These are phyloP conservation scores for Lycophotia porphyrea DNA, from an alignment of 2,888 invertebrate genomes.

Conservation along the genomic window DNA sequence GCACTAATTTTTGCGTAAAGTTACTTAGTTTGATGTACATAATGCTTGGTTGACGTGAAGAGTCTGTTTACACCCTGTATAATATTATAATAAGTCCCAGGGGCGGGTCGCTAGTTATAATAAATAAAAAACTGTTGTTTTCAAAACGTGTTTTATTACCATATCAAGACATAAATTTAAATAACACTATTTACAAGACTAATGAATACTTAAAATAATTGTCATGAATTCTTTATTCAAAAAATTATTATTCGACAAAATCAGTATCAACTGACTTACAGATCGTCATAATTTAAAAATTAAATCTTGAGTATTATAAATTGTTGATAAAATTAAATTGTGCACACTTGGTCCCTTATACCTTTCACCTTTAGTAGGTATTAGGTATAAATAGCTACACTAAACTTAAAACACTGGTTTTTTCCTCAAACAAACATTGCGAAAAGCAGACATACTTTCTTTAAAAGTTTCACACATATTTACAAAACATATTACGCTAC, in stretches of 20 bases:
- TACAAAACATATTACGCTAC: conserved; percentile 51
- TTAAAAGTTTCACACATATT: conserved; percentile 51
- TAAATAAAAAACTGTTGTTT: conserved; percentile 37
- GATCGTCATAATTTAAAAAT: conserved; percentile 56
- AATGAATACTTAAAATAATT: conserved; percentile 58
- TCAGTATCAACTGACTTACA: conserved; percentile 53
- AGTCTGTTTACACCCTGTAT: too few relatives aligned
- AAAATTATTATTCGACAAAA: conserved; percentile 53
- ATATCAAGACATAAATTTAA: conserved; percentile 62
- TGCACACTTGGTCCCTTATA: conserved; percentile 61
- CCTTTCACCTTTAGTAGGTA: conserved; percentile 11
- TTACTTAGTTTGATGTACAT: too few relatives aligned
- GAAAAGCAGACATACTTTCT: conserved; percentile 39
- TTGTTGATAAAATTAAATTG: conserved; percentile 55
- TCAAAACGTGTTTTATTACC: conserved; percentile 64
- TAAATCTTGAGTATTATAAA: conserved; percentile 65
- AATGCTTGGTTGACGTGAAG: too few relatives aligned
- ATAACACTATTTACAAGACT: conserved; percentile 66
- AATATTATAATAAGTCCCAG: background rate
- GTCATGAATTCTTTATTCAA: conserved; percentile 63
- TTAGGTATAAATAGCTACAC: conserved; percentile 41
- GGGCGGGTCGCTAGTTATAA: background rate
- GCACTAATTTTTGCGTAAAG: too few relatives aligned
- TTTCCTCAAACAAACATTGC: conserved; percentile 18
- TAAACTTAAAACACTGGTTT: conserved; percentile 49